phyloP scores from a whole-genome alignment of 37 sponge, comb jelly and placozoan genomes.

The Agelas oroides region DNA sequence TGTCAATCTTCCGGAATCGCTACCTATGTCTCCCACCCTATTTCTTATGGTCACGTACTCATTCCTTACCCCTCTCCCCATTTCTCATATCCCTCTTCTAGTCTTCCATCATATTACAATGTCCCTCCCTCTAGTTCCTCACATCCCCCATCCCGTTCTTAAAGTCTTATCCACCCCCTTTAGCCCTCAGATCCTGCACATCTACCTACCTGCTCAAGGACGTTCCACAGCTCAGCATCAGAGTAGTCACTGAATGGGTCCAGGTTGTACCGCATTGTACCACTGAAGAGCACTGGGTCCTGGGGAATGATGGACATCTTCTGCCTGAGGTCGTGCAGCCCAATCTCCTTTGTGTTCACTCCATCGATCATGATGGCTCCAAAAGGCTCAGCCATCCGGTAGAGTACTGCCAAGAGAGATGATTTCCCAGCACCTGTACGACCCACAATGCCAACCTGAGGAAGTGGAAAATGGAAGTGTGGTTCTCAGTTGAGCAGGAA shows the following conservation, averaged over 20 bases:
- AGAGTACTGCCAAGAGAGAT: conserved; percentile 84
- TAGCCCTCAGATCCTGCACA: conserved; percentile 58
- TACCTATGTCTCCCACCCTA: too few relatives aligned
- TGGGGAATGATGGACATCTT: conserved; percentile 93
- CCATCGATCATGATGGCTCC: conserved; percentile 88
- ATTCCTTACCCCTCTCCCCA: too few relatives aligned
- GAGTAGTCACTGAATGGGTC: conserved; percentile 85
- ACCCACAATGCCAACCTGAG: conserved; percentile 91
- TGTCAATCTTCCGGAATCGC: too few relatives aligned
- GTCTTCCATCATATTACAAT: not conserved
- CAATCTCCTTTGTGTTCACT: conserved; percentile 69
- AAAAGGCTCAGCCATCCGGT: conserved; percentile 84
- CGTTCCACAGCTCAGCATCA: conserved; percentile 84
- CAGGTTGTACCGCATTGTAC: conserved; percentile 88
- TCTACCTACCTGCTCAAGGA: conserved; percentile 78
- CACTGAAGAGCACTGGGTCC: conserved; percentile 95
- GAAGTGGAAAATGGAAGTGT: not conserved
- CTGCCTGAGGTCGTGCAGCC: conserved; percentile 82
- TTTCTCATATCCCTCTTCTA: too few relatives aligned
- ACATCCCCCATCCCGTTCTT: too few relatives aligned
- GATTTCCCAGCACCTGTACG: conserved; percentile 97
- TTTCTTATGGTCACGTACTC: too few relatives aligned
- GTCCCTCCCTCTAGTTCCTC: not conserved
- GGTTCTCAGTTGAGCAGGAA: too few relatives aligned
- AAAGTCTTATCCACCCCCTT: conserved; percentile 60